Percentiles rank a stretch among this genome's conserved stretches.
phyloP scores from a whole-genome alignment of 2,888 invertebrate species.

The Brenthis daphne region DNA sequence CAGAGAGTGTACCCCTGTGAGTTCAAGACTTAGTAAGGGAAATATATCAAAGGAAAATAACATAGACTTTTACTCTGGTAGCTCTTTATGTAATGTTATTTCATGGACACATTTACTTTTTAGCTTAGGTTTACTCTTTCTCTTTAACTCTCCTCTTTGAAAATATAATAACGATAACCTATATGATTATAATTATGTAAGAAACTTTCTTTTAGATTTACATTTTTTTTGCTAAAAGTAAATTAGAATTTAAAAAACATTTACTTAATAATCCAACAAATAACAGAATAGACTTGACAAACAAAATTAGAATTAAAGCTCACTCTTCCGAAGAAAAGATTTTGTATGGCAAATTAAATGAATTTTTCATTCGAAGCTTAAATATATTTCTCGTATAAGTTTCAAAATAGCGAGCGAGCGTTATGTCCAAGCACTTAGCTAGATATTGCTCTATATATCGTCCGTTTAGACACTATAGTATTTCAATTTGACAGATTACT shows the following conservation, averaged over 20 bases:
- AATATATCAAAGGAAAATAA: slow-evolving; percentile 12
- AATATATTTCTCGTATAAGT: slow-evolving; percentile 7
- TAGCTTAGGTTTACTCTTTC: background rate
- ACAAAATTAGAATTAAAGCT: too few relatives aligned
- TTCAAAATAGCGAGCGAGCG: slow-evolving; percentile 13
- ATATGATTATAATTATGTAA: too few relatives aligned
- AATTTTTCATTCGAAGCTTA: background rate
- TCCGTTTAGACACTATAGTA: slow-evolving; percentile 41
- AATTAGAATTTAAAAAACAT: too few relatives aligned
- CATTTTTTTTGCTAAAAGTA: too few relatives aligned
- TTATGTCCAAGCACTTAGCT: slow-evolving; percentile 34
- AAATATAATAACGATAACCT: background rate
- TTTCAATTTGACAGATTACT: slow-evolving; percentile 45
- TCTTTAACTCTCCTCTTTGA: background rate
- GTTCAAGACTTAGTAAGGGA: background rate
- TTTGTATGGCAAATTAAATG: background rate
- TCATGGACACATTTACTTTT: slow-evolving; percentile 7
- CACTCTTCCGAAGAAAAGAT: too few relatives aligned
- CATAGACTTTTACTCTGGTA: background rate
- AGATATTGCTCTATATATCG: slow-evolving; percentile 36
- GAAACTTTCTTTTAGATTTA: too few relatives aligned
- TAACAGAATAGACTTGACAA: too few relatives aligned
- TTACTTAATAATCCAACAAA: too few relatives aligned
- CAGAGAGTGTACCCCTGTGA: too few relatives aligned
- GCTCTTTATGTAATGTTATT: slow-evolving; percentile 12